Evolutionary conservation across 2,888 invertebrate genomes (phyloP).

Genomic region (Ichneumon xanthorius): DNA sequence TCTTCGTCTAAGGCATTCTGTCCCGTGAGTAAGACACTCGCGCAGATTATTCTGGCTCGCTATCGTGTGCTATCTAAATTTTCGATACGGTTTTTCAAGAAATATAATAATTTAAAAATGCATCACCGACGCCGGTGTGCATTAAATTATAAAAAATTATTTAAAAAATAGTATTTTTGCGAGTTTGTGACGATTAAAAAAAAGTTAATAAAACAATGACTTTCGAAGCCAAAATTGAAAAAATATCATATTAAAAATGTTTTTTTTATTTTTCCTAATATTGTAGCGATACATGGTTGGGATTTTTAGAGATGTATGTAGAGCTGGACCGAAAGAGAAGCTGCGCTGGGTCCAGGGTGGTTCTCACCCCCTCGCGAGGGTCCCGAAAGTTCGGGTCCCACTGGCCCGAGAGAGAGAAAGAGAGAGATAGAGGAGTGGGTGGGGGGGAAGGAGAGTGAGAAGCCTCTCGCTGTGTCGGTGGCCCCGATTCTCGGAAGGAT

Average conservation of each 20-base stretch:
- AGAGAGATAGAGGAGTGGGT: not conserved
- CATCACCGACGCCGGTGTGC: not conserved
- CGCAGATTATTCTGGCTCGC: conserved; percentile 62
- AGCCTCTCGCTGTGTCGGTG: conserved; percentile 82
- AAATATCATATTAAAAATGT: not conserved
- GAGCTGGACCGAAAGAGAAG: conserved; percentile 37
- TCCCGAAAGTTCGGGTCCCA: conserved; percentile 57
- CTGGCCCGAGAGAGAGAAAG: conserved; percentile 37
- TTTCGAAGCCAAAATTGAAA: not conserved
- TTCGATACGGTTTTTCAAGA: not conserved
- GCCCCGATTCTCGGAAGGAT: conserved; percentile 85
- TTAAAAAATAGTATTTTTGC: not conserved
- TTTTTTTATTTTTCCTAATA: not conserved
- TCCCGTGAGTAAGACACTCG: conserved; percentile 53
- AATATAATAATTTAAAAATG: not conserved
- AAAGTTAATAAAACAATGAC: not conserved
- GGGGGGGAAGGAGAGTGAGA: conserved; percentile 29
- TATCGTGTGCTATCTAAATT: conserved; percentile 25
- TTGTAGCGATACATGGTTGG: not conserved
- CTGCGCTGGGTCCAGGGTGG: conserved; percentile 77
- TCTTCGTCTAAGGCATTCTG: conserved; percentile 57
- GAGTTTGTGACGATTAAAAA: not conserved
- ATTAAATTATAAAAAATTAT: no score
- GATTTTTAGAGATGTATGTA: conserved; percentile 7
- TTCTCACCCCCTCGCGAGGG: conserved; percentile 81